Conservation (phyloP, 2,113 vertebrate genomes). For the Ailuropoda melanoleuca region DNA sequence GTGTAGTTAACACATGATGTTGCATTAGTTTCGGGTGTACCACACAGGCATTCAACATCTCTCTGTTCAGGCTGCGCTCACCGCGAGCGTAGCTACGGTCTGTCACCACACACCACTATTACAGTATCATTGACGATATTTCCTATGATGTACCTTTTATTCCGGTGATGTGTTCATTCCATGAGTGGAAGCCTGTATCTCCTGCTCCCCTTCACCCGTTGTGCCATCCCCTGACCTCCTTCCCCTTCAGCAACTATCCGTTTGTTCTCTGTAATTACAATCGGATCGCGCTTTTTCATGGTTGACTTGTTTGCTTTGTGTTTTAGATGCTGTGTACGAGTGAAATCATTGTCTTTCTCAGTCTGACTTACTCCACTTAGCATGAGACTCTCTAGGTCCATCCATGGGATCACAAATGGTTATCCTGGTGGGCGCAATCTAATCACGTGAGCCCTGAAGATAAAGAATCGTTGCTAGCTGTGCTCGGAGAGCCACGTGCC, state of each 20-base stretch:
- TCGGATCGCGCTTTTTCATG: not conserved
- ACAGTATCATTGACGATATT: not conserved
- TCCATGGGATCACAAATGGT: not conserved
- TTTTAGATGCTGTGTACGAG: not conserved
- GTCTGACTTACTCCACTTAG: not conserved
- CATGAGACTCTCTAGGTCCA: not conserved
- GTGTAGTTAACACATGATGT: not conserved
- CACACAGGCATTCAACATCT: not conserved
- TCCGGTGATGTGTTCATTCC: not conserved
- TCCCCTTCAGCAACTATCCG: not conserved
- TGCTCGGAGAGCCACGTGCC: not conserved
- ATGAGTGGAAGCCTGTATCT: not conserved
- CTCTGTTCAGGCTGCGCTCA: not conserved
- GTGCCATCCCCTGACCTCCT: not conserved
- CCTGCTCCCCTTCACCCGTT: not conserved
- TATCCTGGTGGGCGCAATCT: not conserved
- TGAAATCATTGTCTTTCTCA: not conserved
- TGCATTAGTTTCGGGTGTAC: not conserved
- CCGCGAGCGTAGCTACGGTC: not conserved
- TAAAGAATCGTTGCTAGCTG: not conserved
- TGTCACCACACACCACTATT: not conserved
- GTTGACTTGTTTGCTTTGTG: not conserved
- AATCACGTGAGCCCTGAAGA: not conserved
- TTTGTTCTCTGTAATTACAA: not conserved
- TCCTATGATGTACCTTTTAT: not conserved